Evolutionary conservation across 2,888 invertebrate genomes (phyloP).

Genomic region (Dicycla oo): DNA sequence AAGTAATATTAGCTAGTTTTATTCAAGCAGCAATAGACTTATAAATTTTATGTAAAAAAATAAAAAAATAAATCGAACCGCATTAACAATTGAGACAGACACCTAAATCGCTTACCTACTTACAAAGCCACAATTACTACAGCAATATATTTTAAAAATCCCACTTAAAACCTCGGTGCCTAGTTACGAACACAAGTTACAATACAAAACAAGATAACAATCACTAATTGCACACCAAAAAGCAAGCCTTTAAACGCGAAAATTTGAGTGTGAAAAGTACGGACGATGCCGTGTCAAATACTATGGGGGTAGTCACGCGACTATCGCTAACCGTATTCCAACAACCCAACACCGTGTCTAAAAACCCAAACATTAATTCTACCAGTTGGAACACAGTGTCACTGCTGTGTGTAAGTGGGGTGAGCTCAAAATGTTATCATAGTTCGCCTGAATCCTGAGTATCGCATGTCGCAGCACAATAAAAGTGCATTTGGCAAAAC

Average conservation of each 20-base stretch:
- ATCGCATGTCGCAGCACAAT: conserved; percentile 84
- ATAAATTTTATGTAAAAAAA: background rate
- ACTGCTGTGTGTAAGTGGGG: conserved; percentile 52
- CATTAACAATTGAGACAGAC: conserved; percentile 33
- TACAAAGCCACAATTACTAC: conserved; percentile 54
- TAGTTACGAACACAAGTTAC: conserved; percentile 71
- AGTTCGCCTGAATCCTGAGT: conserved; percentile 78
- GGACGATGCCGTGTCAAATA: conserved; percentile 83
- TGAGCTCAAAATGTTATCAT: conserved; percentile 76
- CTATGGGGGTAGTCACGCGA: conserved; percentile 81
- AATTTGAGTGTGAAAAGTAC: conserved; percentile 87
- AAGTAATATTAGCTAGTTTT: background rate
- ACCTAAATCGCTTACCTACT: conserved; percentile 53
- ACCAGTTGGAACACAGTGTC: conserved; percentile 41
- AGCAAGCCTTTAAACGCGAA: conserved; percentile 82
- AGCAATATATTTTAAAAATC: conserved; percentile 66
- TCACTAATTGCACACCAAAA: conserved; percentile 86
- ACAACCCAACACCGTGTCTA: conserved; percentile 61
- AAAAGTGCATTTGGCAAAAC: conserved; percentile 82
- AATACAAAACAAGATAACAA: conserved; percentile 80
- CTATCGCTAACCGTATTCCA: conserved; percentile 63
- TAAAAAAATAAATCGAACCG: too few relatives aligned
- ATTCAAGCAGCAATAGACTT: background rate
- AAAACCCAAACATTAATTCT: conserved; percentile 19
- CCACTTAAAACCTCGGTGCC: conserved; percentile 62